Conservation (phyloP, 2,888 invertebrate genomes). For the Melanophora roralis region DNA sequence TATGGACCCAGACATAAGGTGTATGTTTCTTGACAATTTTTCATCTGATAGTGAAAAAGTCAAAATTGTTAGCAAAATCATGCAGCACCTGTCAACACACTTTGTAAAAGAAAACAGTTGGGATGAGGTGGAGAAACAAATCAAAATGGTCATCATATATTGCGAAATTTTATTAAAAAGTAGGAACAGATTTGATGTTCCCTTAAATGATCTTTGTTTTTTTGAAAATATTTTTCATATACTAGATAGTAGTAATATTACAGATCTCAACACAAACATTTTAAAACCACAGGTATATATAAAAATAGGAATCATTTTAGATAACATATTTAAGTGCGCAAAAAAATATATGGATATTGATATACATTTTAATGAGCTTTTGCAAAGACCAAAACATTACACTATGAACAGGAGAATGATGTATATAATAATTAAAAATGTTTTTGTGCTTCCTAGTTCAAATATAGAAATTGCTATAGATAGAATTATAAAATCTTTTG, state of each 20-base stretch:
- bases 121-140: constrained; percentile 19
- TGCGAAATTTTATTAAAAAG: constrained; percentile 8
- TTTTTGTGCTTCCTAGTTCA: constrained; percentile 24
- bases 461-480: constrained; percentile 33
- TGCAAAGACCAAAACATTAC: neutral
- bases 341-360: constrained; percentile 8
- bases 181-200: neutral
- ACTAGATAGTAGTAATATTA: neutral
- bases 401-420: constrained; percentile 20
- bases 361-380: neutral
- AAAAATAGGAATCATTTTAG: constrained; percentile 26
- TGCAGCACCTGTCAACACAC: constrained; percentile 14
- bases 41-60: neutral
- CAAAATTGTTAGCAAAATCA: constrained; percentile 7
- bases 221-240: neutral
- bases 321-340: constrained; percentile 23
- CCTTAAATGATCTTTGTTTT: neutral
- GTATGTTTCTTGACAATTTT: neutral
- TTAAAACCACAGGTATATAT: neutral
- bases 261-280: neutral
- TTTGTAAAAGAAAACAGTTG: constrained; percentile 4
- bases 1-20: constrained; percentile 7
- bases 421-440: constrained; percentile 26
- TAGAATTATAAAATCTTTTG: neutral
- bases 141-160: constrained; percentile 28